Percentiles rank a stretch among this genome's conserved stretches.
phyloP scores from a whole-genome alignment of 2,113 vertebrate genomes.

The Apus apus region DNA sequence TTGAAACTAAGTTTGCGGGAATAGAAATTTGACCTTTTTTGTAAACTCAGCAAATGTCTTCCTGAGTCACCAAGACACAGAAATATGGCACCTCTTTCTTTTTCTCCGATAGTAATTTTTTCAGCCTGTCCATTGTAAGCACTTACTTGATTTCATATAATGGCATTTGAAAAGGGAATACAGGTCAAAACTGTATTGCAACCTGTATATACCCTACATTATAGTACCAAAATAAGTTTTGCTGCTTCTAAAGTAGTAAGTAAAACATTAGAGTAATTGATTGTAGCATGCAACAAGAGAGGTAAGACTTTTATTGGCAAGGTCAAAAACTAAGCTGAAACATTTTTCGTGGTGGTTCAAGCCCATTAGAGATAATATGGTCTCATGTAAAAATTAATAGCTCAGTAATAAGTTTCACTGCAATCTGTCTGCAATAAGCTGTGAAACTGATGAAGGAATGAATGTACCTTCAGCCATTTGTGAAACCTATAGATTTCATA shows the following conservation, averaged over 20 bases:
- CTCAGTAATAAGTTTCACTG: not conserved
- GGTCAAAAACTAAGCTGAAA: not conserved
- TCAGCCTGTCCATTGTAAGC: not conserved
- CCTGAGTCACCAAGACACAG: not conserved
- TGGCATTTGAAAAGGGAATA: not conserved
- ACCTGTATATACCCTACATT: not conserved
- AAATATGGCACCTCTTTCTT: not conserved
- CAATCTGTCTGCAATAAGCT: not conserved
- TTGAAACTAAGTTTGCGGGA: not conserved
- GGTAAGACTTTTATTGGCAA: not conserved
- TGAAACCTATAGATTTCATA: not conserved
- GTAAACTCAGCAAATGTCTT: not conserved
- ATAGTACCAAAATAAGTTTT: not conserved
- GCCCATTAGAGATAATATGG: not conserved
- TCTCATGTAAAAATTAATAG: conserved; percentile 8
- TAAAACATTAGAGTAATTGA: not conserved
- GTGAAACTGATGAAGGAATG: not conserved
- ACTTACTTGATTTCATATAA: conserved; percentile 6
- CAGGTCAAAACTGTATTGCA: not conserved
- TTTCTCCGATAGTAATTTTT: not conserved
- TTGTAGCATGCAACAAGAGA: not conserved
- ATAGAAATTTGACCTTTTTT: not conserved
- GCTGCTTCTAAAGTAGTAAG: not conserved
- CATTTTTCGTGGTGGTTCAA: not conserved
- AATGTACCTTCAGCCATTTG: not conserved